Percentiles rank a stretch among this genome's conserved stretches.
These are phyloP conservation scores for Spodoptera frugiperda DNA, from an alignment of 1,140 invertebrate genomes.

Conservation along the genomic window DNA sequence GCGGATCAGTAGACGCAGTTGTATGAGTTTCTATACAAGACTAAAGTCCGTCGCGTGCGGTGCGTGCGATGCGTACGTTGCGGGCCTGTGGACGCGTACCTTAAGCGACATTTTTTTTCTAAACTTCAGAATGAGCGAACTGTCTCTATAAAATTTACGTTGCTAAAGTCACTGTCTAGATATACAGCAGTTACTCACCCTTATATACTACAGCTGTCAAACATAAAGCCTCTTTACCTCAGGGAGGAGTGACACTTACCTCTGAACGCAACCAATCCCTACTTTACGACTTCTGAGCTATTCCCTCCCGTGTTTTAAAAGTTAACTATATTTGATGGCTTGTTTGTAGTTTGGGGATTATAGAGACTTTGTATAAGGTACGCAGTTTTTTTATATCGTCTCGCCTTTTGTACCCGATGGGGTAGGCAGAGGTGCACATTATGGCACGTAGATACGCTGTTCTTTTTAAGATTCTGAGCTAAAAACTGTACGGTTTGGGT, in stretches of 20 bases:
- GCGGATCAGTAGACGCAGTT: no score
- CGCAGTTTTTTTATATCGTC: not conserved
- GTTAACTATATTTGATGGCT: slow-evolving; percentile 16
- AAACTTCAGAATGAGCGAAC: no score
- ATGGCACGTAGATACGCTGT: not conserved
- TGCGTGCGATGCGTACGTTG: no score
- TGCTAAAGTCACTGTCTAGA: not conserved
- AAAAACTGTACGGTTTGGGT: no score
- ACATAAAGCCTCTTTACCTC: slow-evolving; percentile 16
- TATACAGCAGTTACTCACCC: not conserved
- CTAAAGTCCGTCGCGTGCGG: no score
- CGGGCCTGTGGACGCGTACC: no score
- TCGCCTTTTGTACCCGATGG: no score
- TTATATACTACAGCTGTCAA: slow-evolving; percentile 11
- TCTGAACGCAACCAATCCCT: slow-evolving; percentile 18
- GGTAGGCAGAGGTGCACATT: no score
- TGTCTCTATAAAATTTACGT: no score
- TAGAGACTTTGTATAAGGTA: not conserved
- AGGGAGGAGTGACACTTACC: not conserved
- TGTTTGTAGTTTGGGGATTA: not conserved
- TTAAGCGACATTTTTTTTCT: no score
- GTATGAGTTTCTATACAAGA: no score
- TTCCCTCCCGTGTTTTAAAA: slow-evolving; percentile 25
- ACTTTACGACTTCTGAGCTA: slow-evolving; percentile 3
- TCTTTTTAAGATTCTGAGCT: not conserved